Percentiles rank a stretch among this genome's conserved stretches.
Evolutionary conservation across 2,888 invertebrate genomes (phyloP).

Genomic region (Polydrusus tereticollis): DNA sequence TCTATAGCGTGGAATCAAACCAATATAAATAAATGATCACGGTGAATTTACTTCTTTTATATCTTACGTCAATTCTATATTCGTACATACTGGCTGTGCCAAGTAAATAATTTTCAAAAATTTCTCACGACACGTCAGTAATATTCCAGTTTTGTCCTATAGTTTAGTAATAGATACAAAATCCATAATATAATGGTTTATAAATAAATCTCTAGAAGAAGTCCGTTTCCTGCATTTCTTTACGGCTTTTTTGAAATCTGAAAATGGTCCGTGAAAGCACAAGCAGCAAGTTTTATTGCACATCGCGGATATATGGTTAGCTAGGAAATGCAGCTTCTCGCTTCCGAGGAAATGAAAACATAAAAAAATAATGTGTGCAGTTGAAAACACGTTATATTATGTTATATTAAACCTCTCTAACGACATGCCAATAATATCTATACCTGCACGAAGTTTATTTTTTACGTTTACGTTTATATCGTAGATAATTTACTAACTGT

Average conservation of each 20-base stretch:
- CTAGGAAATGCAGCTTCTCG: slow-evolving; percentile 13
- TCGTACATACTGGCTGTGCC: not conserved
- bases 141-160: too few species aligned
- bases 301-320: not conserved
- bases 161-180: too few species aligned
- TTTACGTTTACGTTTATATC: too few species aligned
- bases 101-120: not conserved
- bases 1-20: not conserved
- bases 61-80: too few species aligned
- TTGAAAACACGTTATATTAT: not conserved
- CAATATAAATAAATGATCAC: not conserved
- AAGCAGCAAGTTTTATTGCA: not conserved
- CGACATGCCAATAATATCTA: too few species aligned
- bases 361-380: not conserved
- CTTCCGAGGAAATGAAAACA: not conserved
- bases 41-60: too few species aligned
- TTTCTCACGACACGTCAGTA: not conserved
- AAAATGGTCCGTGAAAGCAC: slow-evolving; percentile 10
- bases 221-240: not conserved
- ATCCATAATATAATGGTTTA: not conserved
- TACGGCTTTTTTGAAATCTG: not conserved
- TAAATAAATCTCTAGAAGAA: not conserved
- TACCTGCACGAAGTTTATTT: too few species aligned
- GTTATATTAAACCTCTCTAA: too few species aligned
- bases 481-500: too few species aligned